Percentiles rank a stretch among this genome's conserved stretches.
Conservation (phyloP, 35 echinoderm and acorn worm genomes). For the Holothuria glaberrima region DNA sequence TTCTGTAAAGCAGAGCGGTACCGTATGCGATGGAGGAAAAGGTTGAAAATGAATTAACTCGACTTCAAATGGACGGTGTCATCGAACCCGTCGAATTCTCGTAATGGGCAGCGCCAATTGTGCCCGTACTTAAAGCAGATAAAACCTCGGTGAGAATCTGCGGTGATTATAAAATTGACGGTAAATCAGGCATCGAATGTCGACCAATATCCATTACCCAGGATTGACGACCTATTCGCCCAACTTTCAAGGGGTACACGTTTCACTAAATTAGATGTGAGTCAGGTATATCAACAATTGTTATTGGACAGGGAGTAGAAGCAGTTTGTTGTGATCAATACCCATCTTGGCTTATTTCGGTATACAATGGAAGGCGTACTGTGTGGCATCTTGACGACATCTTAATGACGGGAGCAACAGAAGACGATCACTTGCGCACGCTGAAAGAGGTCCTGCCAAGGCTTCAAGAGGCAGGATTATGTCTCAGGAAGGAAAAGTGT, state of each 20-base stretch:
- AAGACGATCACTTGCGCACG: constrained; percentile 40
- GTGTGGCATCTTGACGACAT: constrained; percentile 70
- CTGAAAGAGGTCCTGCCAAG: constrained; percentile 37
- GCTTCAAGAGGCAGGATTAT: constrained; percentile 16
- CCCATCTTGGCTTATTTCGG: constrained; percentile 60
- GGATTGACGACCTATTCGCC: no score
- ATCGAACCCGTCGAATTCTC: no score
- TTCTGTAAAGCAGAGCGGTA: constrained; percentile 54
- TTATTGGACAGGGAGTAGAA: constrained; percentile 38
- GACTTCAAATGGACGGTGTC: no score
- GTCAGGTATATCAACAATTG: constrained; percentile 43
- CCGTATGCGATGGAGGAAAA: constrained; percentile 28
- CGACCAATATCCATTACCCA: no score
- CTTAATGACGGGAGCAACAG: constrained; percentile 39
- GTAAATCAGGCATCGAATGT: no score
- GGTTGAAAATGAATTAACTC: constrained; percentile 18
- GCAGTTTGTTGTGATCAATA: constrained; percentile 31
- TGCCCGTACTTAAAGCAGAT: no score
- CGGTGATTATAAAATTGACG: no score
- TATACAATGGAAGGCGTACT: constrained; percentile 58
- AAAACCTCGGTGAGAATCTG: no score
- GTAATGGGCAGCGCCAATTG: no score
- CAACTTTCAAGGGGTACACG: no score
- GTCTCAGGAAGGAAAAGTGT: no score
- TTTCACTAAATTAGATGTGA: constrained; percentile 39